Base-by-base conservation (phyloP, 2,797 vertebrate genomes). In the Tarsius wallacei region DNA sequence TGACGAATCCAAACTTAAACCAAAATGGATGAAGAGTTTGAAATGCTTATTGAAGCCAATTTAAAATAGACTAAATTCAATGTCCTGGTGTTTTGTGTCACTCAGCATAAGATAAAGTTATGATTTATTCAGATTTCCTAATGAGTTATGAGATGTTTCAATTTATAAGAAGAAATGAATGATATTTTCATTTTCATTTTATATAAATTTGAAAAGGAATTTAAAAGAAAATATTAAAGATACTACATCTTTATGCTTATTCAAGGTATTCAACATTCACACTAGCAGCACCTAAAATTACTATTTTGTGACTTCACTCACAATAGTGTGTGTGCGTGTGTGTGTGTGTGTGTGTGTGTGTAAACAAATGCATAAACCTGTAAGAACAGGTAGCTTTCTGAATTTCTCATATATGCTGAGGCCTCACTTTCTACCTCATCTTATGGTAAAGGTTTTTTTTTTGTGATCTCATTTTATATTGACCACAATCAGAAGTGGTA, bases 1-100 rank as follows among this genome's bases (percentile, higher is more conserved):
- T 87, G 47, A 97, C 68, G 78, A 93, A 96, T 93, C 22, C 81
- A 93, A 93, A 90, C 17, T 94, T 89, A 87, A 96, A 91, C n/a
- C 80, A 90, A 89, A 91, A 84, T n/a, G 95, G 55, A 74, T 96
- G 88, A 93, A 87, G 42, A 89, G 24, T 91, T 81, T 87, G 59
- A 90, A 87, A 33, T 55, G 3, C 2, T 91, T 81, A 94, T 84
- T 55, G 31, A 63, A 92, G 47, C 22, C 70, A 70, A 84, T 74
- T 96, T 96, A 81, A 95, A 78, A 66, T 55, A 2, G 33, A 83
- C 31, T 93, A 10, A 77, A 36, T 87, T 91, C 33, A 89, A 42
- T 91, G 64, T 73, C 15, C 49, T 63, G 36, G 21, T 78, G 61
- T 59, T 93, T 74, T 96, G 51, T 86, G 31, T 81, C 76, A 64